Evolutionary conservation across 2,888 invertebrate genomes (phyloP).

Genomic region (Agrotis clavis): DNA sequence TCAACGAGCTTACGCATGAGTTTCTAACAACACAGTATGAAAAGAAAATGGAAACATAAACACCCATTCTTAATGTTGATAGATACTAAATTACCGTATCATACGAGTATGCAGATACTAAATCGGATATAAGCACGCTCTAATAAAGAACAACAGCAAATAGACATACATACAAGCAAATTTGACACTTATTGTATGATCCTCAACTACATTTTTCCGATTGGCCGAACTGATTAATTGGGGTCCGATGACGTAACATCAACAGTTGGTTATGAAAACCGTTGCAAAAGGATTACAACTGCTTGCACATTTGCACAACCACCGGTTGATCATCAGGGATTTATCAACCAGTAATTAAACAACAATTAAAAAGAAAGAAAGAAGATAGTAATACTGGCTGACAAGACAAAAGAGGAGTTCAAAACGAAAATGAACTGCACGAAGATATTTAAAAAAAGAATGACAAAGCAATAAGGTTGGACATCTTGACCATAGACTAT

Average conservation of each 20-base stretch:
- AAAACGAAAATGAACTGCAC: background rate
- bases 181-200: constrained; percentile 24
- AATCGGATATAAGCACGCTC: constrained; percentile 1
- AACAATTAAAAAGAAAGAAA: background rate
- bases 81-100: background rate
- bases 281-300: constrained; percentile 46
- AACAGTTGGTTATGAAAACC: constrained; percentile 56
- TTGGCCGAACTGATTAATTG: constrained; percentile 37
- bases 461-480: constrained; percentile 3
- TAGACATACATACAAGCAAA: constrained; percentile 4
- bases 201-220: constrained; percentile 46
- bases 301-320: constrained; percentile 28
- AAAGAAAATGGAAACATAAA: background rate
- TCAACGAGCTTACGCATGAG: background rate
- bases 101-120: background rate
- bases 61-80: background rate
- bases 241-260: constrained; percentile 41
- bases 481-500: constrained; percentile 19
- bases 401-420: background rate
- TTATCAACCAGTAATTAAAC: background rate
- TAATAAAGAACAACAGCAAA: background rate
- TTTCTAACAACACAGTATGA: background rate
- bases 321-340: constrained; percentile 41
- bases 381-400: background rate
- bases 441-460: constrained; percentile 16